A percentile compares a stretch with the other conserved stretches of the same genome.
These are phyloP conservation scores for Apocrypta bakeri DNA, from an alignment of 1,140 invertebrate species.

Conservation along the genomic window DNA sequence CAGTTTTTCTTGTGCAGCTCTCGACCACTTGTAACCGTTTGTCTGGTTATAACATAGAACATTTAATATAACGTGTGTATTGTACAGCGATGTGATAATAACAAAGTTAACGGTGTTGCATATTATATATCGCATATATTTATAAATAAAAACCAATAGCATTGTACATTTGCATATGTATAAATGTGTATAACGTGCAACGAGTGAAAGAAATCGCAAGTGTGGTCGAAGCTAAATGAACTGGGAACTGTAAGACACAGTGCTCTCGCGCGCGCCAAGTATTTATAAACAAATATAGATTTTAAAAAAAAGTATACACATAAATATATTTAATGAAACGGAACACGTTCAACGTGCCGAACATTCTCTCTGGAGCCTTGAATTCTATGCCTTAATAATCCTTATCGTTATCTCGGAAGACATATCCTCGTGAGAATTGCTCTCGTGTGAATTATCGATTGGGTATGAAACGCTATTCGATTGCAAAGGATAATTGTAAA, in stretches of 20 bases:
- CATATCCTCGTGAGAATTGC: conserved; percentile 63
- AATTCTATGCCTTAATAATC: conserved; percentile 67
- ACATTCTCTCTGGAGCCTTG: conserved; percentile 63
- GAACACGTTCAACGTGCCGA: conserved; percentile 45
- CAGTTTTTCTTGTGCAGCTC: conserved; percentile 30
- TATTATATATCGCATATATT: conserved; percentile 49
- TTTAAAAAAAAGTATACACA: conserved; percentile 23
- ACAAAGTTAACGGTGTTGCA: conserved; percentile 53
- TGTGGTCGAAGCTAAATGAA: conserved; percentile 16
- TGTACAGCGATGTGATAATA: not conserved
- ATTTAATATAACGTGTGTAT: conserved; percentile 41
- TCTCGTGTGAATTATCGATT: conserved; percentile 55
- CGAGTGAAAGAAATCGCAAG: conserved; percentile 6
- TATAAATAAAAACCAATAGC: conserved; percentile 17
- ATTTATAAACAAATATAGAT: conserved; percentile 38
- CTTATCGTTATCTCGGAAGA: conserved; percentile 65
- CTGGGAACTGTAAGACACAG: not conserved
- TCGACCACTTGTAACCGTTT: conserved; percentile 17
- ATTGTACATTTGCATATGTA: conserved; percentile 32
- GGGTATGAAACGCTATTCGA: conserved; percentile 26
- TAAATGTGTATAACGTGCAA: conserved; percentile 31
- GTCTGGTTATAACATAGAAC: conserved; percentile 23
- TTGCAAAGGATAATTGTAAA: conserved; percentile 34
- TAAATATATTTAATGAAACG: conserved; percentile 44
- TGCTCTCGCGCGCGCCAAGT: not conserved